These are phyloP conservation scores for Dunckerocampus dactyliophorus DNA, from an alignment of 2,113 vertebrate species.

Conservation along the genomic window DNA sequence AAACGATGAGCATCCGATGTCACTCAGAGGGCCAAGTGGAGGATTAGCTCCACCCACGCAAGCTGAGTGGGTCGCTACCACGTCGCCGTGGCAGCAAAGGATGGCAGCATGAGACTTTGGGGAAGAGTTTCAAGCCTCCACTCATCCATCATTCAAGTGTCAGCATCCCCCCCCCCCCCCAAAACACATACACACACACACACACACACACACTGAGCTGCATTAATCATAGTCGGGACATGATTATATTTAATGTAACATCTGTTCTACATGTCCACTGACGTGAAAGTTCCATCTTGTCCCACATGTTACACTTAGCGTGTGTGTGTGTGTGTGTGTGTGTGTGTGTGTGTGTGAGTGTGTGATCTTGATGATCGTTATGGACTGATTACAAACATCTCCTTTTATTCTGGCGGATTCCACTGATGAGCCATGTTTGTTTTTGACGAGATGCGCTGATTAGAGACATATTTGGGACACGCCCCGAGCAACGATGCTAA, in stretches of 20 bases:
- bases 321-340: background rate
- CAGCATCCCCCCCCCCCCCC: slow-evolving; percentile 14
- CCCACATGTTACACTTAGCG: background rate
- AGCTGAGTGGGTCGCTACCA: background rate
- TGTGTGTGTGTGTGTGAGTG: background rate
- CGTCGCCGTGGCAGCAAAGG: slow-evolving; percentile 49
- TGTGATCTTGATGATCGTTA: background rate
- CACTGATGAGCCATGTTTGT: slow-evolving; percentile 3
- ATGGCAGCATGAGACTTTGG: slow-evolving; percentile 32
- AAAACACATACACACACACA: too few relatives aligned
- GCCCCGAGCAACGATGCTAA: background rate
- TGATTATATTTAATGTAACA: slow-evolving; percentile 4
- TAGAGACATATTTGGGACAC: background rate
- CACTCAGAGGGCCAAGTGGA: background rate
- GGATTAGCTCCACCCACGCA: too few relatives aligned
- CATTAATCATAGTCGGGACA: background rate
- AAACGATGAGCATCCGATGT: slow-evolving; percentile 2
- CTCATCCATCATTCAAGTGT: slow-evolving; percentile 30
- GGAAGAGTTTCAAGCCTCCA: slow-evolving; percentile 1
- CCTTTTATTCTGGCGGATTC: background rate
- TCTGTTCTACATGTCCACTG: slow-evolving; percentile 4
- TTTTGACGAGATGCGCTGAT: background rate
- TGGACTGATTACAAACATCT: too few relatives aligned
- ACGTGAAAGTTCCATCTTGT: slow-evolving; percentile 7
- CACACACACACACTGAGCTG: background rate